Evolutionary conservation across 2,797 vertebrate species (phyloP).

Genomic region (Enteromius paludinosus): DNA sequence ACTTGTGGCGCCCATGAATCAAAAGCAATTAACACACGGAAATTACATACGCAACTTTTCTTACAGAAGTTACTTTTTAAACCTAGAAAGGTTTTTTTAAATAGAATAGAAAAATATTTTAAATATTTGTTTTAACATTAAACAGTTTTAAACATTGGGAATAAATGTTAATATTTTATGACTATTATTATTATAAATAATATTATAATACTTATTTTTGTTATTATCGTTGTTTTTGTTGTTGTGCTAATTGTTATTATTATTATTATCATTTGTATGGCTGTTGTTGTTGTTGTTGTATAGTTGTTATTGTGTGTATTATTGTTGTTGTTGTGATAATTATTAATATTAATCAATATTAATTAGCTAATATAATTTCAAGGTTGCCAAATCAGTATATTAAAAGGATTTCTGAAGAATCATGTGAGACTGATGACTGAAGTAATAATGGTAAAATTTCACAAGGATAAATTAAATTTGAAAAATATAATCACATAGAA

Average conservation of each 20-base stretch:
- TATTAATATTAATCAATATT: too few relatives aligned
- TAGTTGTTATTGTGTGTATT: too few relatives aligned
- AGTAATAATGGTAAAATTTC: neutral
- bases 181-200: too few relatives aligned
- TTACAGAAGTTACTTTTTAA: constrained; percentile 9
- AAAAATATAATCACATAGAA: neutral
- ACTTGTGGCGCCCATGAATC: constrained; percentile 27
- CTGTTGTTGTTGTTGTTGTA: too few relatives aligned
- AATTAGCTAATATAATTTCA: neutral
- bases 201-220: too few relatives aligned
- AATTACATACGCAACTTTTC: constrained; percentile 13
- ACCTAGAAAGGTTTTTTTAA: neutral
- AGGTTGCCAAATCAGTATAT: neutral
- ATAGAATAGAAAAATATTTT: neutral
- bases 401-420: neutral
- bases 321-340: too few relatives aligned
- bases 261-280: too few relatives aligned
- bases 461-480: neutral
- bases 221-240: too few relatives aligned
- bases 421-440: neutral
- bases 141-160: too few relatives aligned
- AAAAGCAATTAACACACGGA: constrained; percentile 24
- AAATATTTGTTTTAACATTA: neutral
- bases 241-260: too few relatives aligned
- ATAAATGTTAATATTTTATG: too few relatives aligned